A percentile compares a stretch with the other conserved stretches of the same genome.
Evolutionary conservation across 2,797 vertebrate species (phyloP).

Genomic region (Moxostoma hubbsi): DNA sequence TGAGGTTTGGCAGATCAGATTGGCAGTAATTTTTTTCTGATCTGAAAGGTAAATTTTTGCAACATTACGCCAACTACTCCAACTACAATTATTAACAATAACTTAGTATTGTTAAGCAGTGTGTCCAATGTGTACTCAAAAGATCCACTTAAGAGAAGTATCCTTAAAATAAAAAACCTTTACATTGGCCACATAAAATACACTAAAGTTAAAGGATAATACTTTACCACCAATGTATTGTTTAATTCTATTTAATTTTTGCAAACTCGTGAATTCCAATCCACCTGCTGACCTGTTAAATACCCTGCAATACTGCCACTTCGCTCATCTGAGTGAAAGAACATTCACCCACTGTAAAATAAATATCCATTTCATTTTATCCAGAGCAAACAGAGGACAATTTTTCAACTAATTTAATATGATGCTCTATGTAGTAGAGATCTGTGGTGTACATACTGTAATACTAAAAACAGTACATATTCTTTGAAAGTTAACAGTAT

Average conservation of each 20-base stretch:
- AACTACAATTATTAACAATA: not conserved
- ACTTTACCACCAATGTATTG: not conserved
- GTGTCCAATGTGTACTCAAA: no score
- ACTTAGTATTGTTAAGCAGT: not conserved
- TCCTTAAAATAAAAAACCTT: not conserved
- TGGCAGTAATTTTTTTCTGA: not conserved
- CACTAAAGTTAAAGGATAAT: not conserved
- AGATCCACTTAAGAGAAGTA: constrained; percentile 17
- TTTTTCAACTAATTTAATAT: not conserved
- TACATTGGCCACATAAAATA: not conserved
- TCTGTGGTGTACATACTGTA: not conserved
- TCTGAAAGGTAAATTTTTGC: not conserved
- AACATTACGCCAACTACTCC: no score
- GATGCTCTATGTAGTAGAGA: not conserved
- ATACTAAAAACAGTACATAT: not conserved
- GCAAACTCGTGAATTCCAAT: not conserved
- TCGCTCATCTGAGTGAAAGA: not conserved
- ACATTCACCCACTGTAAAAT: constrained; percentile 11
- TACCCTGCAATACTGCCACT: not conserved
- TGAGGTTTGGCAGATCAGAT: not conserved
- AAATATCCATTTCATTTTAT: constrained; percentile 7
- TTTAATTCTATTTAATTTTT: constrained; percentile 7
- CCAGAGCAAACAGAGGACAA: not conserved
- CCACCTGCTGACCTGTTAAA: not conserved
- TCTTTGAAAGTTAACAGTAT: not conserved